Conservation (phyloP, 2,797 vertebrate species). For the Leuciscus waleckii region DNA sequence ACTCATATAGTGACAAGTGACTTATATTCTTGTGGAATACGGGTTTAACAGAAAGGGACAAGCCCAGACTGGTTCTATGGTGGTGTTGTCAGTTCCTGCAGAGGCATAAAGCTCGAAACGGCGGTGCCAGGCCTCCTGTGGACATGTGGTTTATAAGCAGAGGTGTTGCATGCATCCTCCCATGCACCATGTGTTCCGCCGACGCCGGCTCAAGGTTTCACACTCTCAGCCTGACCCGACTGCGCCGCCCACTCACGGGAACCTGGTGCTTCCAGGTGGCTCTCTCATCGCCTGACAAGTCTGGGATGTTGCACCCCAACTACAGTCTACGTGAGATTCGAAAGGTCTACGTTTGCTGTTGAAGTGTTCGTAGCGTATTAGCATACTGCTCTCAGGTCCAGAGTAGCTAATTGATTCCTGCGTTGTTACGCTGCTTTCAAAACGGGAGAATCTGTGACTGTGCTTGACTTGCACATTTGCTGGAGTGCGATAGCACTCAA, state of each 20-base stretch:
- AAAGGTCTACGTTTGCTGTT: not conserved
- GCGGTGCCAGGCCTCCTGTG: conserved; percentile 20
- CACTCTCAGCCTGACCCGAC: conserved; percentile 12
- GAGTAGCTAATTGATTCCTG: conserved; percentile 3
- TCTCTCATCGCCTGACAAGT: not conserved
- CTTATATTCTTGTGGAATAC: not conserved
- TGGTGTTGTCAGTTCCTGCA: not conserved
- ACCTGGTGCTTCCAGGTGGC: conserved; percentile 38
- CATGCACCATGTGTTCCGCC: conserved; percentile 53
- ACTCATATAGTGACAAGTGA: not conserved
- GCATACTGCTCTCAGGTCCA: not conserved
- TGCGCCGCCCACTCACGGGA: conserved; percentile 34
- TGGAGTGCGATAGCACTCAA: not conserved
- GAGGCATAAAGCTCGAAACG: conserved; percentile 1
- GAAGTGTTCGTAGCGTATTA: not conserved
- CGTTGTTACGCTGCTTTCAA: not conserved
- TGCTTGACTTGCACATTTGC: not conserved
- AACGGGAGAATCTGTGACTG: not conserved
- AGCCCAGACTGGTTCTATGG: not conserved
- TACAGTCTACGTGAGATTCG: not conserved
- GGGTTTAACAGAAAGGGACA: not conserved
- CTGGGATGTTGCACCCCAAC: not conserved
- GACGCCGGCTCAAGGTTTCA: conserved; percentile 28
- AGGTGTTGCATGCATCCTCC: conserved; percentile 45
- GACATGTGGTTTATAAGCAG: conserved; percentile 46